Evolutionary conservation across 2,888 invertebrate species (phyloP).

Genomic region (Octonoba sinensis): DNA sequence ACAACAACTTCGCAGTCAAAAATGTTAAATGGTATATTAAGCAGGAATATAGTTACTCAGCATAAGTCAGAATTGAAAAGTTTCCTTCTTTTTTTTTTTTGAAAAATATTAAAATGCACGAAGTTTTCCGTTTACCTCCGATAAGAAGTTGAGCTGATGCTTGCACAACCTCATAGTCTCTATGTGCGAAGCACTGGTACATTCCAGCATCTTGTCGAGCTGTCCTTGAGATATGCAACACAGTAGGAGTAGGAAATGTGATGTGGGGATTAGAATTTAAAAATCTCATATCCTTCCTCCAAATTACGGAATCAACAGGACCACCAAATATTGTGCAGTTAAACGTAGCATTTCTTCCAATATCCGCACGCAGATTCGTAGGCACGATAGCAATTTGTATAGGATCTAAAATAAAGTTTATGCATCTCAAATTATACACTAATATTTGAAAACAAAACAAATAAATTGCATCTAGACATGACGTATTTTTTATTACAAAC

Average conservation of each 20-base stretch:
- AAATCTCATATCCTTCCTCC: conserved; percentile 60
- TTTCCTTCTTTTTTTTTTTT: too few relatives aligned
- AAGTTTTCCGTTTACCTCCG: conserved; percentile 41
- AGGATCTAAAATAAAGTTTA: conserved; percentile 15
- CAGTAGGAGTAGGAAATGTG: conserved; percentile 36
- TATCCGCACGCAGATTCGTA: conserved; percentile 18
- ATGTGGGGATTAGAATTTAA: conserved; percentile 35
- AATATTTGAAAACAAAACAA: background rate
- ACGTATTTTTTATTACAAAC: too few relatives aligned
- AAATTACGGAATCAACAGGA: conserved; percentile 53
- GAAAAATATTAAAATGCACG: background rate
- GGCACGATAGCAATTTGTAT: conserved; percentile 12
- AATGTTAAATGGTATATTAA: too few relatives aligned
- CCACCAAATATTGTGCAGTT: conserved; percentile 59
- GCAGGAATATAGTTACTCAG: too few relatives aligned
- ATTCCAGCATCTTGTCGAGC: conserved; percentile 54
- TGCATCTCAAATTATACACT: background rate
- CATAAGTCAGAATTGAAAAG: too few relatives aligned
- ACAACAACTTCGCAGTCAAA: too few relatives aligned
- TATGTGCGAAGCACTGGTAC: conserved; percentile 64
- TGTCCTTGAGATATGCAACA: conserved; percentile 43
- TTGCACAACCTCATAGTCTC: conserved; percentile 55
- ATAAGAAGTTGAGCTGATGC: conserved; percentile 59
- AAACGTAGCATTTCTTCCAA: conserved; percentile 39
- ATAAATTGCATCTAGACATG: background rate